These are phyloP conservation scores for Haliclystus octoradiatus DNA, from an alignment of 30 jellyfish, hydroid and myxozoan species.

Conservation along the genomic window DNA sequence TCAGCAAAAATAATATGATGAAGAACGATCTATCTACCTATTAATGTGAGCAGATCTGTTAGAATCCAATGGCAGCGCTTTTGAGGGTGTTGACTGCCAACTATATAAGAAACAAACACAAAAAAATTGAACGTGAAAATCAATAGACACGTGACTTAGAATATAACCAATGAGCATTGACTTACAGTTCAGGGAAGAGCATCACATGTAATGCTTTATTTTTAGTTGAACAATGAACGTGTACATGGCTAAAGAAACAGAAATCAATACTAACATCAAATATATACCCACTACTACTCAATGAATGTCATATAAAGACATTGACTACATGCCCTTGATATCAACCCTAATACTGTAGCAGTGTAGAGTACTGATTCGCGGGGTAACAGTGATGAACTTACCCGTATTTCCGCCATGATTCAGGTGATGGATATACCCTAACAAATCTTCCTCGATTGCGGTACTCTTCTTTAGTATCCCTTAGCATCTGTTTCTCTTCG, in stretches of 20 bases:
- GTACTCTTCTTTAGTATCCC: slow-evolving; percentile 77
- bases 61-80: too few species aligned
- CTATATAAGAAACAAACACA: too few species aligned
- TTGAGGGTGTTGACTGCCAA: too few species aligned
- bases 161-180: not conserved
- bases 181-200: slow-evolving; percentile 86
- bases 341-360: not conserved
- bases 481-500: slow-evolving; percentile 61
- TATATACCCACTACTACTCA: too few species aligned
- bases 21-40: too few species aligned
- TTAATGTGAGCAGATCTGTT: too few species aligned
- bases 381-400: slow-evolving; percentile 11
- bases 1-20: too few species aligned
- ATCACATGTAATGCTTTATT: slow-evolving; percentile 55
- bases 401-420: slow-evolving; percentile 84
- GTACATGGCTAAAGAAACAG: slow-evolving; percentile 33
- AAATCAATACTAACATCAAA: too few species aligned
- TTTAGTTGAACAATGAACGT: slow-evolving; percentile 62
- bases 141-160: not conserved
- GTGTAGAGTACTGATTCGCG: not conserved
- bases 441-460: slow-evolving; percentile 63
- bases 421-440: slow-evolving; percentile 86
- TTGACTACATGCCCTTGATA: too few species aligned
- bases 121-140: not conserved
- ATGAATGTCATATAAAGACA: too few species aligned